A percentile compares a stretch with the other conserved stretches of the same genome.
phyloP scores from a whole-genome alignment of 2,888 invertebrate genomes.

The Urechis unicinctus region DNA sequence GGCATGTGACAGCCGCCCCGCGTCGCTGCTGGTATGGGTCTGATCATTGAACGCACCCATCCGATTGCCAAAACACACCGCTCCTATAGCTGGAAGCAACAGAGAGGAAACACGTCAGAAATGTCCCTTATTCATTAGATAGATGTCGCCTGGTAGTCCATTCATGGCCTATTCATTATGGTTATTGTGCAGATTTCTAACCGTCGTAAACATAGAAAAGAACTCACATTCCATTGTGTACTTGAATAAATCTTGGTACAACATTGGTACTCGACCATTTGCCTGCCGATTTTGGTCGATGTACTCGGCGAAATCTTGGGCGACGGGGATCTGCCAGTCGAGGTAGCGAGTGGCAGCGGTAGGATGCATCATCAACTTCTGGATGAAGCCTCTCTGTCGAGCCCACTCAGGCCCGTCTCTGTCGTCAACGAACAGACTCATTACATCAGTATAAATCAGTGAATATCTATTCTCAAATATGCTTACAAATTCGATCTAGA shows the following conservation, averaged over 20 bases:
- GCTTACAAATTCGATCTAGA: background rate
- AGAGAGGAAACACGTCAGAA: too few relatives aligned
- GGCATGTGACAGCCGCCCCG: slow-evolving; percentile 4
- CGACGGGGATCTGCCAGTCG: slow-evolving; percentile 14
- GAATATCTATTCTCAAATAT: too few relatives aligned
- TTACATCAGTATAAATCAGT: background rate
- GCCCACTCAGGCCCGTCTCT: slow-evolving; percentile 20
- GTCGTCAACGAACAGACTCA: background rate
- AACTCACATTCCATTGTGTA: slow-evolving; percentile 21
- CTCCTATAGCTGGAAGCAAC: slow-evolving; percentile 13
- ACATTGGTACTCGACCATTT: slow-evolving; percentile 7
- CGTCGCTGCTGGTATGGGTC: background rate
- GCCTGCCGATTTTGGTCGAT: slow-evolving; percentile 7
- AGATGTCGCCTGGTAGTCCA: too few relatives aligned
- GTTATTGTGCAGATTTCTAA: too few relatives aligned
- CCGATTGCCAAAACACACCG: slow-evolving; percentile 15
- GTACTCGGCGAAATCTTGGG: slow-evolving; percentile 14
- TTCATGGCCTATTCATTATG: too few relatives aligned
- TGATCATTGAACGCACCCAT: slow-evolving; percentile 8
- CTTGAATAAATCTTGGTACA: slow-evolving; percentile 15
- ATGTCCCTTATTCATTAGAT: too few relatives aligned
- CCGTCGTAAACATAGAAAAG: too few relatives aligned
- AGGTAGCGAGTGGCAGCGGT: slow-evolving; percentile 15
- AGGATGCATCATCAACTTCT: slow-evolving; percentile 19
- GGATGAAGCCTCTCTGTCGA: slow-evolving; percentile 11